Evolutionary conservation across 2,113 vertebrate species (phyloP), one percentile per base, ranked within the genome.

Genomic region (Hippolais icterina): DNA sequence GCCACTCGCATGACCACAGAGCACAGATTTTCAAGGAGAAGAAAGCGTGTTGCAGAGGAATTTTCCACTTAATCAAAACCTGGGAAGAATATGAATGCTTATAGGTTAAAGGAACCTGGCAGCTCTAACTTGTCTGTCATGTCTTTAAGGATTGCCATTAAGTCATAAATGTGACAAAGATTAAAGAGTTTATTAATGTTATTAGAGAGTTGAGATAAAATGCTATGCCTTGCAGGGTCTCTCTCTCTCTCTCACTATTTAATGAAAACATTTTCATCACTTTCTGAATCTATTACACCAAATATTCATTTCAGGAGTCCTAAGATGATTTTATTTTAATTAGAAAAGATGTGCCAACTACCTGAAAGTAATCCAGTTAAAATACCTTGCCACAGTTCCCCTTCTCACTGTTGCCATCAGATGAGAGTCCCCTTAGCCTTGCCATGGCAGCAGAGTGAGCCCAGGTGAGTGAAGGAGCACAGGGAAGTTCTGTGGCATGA

Each of bases 161-260:
- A 98, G 97, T 96, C 97, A 97, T 97, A 97, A 98, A 98, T 42
- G 94, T 97, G 97, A 97, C 96, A 95, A 95, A 98, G 97, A 98
- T 98, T 98, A 98, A 98, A 98, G 97, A 97, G 97, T 97, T 97
- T 98, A 98, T 98, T 98, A 98, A 97, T 96, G 96, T 98, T 98
- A 98, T 98, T 97, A 97, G 97, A 97, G 96, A 93, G 89, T 92
- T 91, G 96, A 98, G 97, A 97, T 97, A 97, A 98, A 98, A 98
- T 97, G 95, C 94, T 94, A 81, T 98, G 98, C 97, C 97, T 98
- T 97, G 94, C 97, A 98, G 98, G 98, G 95, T 97, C 97, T 97
- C 97, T 97, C 91, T 96, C 89, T 78, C 61, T 89, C 93, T 95
- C 79, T 95, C 94, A 70, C 94, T 93, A 80, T 96, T 98, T 98